Conservation (phyloP, 2,113 vertebrate genomes). For the Bambusicola thoracicus region DNA sequence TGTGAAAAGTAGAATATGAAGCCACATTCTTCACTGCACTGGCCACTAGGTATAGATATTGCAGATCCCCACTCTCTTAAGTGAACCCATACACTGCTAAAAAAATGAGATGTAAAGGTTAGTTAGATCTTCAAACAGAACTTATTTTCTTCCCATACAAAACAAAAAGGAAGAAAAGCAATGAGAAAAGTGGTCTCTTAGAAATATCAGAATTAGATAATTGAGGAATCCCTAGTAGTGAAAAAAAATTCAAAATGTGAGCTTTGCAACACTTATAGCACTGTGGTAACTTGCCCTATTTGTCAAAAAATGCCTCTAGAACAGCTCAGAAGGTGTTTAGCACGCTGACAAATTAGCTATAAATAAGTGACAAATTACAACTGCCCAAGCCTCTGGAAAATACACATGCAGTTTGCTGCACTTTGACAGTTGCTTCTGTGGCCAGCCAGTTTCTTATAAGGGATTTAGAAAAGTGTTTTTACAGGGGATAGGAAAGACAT, state of each 20-base stretch:
- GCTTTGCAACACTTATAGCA: background rate
- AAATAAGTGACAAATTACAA: background rate
- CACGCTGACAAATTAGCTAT: background rate
- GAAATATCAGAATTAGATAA: background rate
- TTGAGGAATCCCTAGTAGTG: background rate
- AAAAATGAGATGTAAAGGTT: background rate
- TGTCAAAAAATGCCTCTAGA: background rate
- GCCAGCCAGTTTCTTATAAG: background rate
- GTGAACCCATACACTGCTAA: background rate
- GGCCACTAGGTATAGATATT: background rate
- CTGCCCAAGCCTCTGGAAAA: background rate
- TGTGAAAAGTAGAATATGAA: background rate
- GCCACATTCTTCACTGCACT: background rate
- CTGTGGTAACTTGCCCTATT: background rate
- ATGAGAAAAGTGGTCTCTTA: background rate
- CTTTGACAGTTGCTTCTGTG: background rate
- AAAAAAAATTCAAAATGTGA: background rate
- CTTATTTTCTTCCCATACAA: background rate
- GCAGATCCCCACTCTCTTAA: background rate
- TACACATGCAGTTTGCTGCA: background rate
- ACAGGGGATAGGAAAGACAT: background rate
- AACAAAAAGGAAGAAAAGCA: background rate
- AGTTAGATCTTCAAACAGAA: background rate
- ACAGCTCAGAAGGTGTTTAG: background rate
- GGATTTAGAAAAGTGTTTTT: background rate